Percentiles rank a stretch among this genome's conserved stretches.
phyloP scores from a whole-genome alignment of 2,797 vertebrate genomes.

The Sternotherus odoratus region DNA sequence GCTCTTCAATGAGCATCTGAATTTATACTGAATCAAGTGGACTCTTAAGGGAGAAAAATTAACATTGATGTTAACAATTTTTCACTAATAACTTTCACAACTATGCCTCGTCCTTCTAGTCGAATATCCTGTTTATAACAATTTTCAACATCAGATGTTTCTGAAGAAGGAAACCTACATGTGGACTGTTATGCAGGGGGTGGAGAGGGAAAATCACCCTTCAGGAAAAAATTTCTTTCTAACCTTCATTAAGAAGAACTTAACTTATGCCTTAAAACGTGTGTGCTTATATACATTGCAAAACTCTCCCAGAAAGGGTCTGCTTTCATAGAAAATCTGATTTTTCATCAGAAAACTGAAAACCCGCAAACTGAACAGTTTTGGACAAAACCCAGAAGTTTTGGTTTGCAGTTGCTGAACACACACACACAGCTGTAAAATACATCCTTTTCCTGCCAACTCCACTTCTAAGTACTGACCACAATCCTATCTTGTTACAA shows the following conservation, averaged over 20 bases:
- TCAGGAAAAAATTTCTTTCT: not conserved
- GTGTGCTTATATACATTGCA: not conserved
- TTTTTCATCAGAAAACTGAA: not conserved
- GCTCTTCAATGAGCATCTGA: not conserved
- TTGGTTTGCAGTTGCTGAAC: not conserved
- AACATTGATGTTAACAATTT: not conserved
- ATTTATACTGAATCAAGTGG: not conserved
- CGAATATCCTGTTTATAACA: not conserved
- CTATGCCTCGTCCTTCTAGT: not conserved
- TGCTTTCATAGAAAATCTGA: not conserved
- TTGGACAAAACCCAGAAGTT: not conserved
- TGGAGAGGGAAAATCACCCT: not conserved
- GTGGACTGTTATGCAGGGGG: not conserved
- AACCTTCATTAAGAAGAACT: not conserved
- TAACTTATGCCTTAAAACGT: not conserved
- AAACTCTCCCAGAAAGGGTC: not conserved
- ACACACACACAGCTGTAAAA: not conserved
- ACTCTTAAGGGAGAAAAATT: not conserved
- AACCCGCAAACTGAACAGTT: fast-evolving
- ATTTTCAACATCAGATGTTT: not conserved
- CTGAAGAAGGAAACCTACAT: not conserved
- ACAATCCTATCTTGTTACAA: fast-evolving
- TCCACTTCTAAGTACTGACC: not conserved
- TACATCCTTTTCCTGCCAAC: not conserved
- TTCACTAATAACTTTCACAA: not conserved